phyloP scores from a whole-genome alignment of 2,113 vertebrate genomes.

The Axis porcinus region DNA sequence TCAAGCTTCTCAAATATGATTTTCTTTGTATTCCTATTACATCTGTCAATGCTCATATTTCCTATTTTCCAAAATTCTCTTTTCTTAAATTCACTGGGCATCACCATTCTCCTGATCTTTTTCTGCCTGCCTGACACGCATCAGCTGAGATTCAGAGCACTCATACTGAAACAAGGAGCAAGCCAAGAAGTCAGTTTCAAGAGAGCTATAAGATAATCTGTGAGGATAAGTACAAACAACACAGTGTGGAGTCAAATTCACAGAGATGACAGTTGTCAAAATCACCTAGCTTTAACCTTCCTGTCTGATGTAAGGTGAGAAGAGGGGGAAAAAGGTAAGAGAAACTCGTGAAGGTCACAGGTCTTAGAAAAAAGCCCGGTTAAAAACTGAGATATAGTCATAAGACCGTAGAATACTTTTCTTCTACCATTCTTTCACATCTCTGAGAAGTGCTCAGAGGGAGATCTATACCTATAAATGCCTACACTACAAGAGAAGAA shows the following conservation, averaged over 20 bases:
- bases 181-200: neutral
- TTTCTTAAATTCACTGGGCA: neutral
- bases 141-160: neutral
- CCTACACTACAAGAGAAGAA: neutral
- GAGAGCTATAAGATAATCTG: neutral
- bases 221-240: neutral
- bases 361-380: neutral
- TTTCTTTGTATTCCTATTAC: neutral
- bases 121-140: neutral
- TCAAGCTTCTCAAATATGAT: neutral
- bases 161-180: neutral
- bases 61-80: neutral
- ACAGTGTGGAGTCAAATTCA: neutral
- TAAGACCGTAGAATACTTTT: neutral
- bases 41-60: neutral
- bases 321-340: accelerated
- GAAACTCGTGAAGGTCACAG: neutral
- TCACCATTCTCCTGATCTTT: neutral
- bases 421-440: neutral
- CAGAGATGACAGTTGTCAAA: neutral
- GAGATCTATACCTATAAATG: neutral
- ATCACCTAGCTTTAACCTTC: neutral
- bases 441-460: neutral
- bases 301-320: neutral
- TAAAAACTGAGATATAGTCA: neutral